phyloP scores from a whole-genome alignment of 2,113 vertebrate species.

The Danio rerio region DNA sequence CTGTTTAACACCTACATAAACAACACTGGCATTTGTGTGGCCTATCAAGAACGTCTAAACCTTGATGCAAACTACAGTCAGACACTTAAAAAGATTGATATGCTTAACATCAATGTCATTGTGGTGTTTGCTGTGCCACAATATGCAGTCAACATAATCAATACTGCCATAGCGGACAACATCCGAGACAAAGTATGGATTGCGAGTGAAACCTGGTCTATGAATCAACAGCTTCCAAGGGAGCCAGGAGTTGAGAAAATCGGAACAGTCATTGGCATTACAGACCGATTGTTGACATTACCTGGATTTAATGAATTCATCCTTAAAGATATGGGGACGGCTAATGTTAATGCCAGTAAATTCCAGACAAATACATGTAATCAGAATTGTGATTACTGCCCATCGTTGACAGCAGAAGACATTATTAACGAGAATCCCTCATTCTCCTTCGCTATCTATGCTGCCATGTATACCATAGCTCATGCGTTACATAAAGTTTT shows the following conservation, averaged over 20 bases:
- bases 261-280: conserved; percentile 79
- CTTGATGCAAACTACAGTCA: conserved; percentile 25
- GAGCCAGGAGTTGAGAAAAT: conserved; percentile 71
- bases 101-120: conserved; percentile 63
- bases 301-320: conserved; percentile 72
- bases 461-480: conserved; percentile 79
- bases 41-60: conserved; percentile 67
- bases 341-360: neutral
- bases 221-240: conserved; percentile 64
- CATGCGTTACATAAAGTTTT: conserved; percentile 78
- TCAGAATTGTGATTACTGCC: conserved; percentile 72
- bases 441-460: conserved; percentile 76
- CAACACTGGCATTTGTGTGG: conserved; percentile 68
- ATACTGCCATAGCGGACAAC: conserved; percentile 72
- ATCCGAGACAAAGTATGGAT: conserved; percentile 83
- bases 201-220: conserved; percentile 78
- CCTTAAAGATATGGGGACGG: conserved; percentile 12
- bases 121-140: conserved; percentile 63
- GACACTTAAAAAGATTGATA: conserved; percentile 66
- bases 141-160: conserved; percentile 64
- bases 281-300: conserved; percentile 60
- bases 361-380: conserved; percentile 58
- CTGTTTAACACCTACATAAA: conserved; percentile 68
- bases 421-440: conserved; percentile 31
- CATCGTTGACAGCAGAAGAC: fast-evolving